These are phyloP conservation scores for Sceloporus undulatus DNA, from an alignment of 2,113 vertebrate genomes.

Conservation along the genomic window DNA sequence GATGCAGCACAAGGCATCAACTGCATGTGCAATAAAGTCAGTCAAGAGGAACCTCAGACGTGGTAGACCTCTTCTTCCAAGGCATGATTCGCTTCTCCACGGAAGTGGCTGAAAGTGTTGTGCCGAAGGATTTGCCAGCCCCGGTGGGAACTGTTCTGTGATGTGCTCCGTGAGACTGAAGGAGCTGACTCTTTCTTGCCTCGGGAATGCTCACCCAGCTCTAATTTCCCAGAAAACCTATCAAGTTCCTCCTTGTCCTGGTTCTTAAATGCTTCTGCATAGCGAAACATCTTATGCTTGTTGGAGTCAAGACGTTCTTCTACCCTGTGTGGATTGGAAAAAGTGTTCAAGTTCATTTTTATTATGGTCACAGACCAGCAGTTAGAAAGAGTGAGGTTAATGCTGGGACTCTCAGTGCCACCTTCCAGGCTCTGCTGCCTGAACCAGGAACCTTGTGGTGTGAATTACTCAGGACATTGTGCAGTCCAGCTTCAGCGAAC, in stretches of 20 bases:
- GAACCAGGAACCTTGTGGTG: background rate
- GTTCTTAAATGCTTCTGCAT: conserved; percentile 82
- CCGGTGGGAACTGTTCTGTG: conserved; percentile 72
- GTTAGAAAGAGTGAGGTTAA: background rate
- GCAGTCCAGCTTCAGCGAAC: background rate
- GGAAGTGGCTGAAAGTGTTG: conserved; percentile 75
- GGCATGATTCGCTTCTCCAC: conserved; percentile 58
- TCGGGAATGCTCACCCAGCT: background rate
- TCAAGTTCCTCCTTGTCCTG: conserved; percentile 74
- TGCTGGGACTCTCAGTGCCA: background rate
- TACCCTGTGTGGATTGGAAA: conserved; percentile 77
- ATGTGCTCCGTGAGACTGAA: conserved; percentile 71
- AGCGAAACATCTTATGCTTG: conserved; percentile 83
- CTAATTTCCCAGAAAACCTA: conserved; percentile 66
- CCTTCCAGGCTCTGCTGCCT: background rate
- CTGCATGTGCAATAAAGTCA: background rate
- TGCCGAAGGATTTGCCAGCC: conserved; percentile 86
- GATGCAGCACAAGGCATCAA: background rate
- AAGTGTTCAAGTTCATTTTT: background rate
- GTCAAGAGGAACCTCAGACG: conserved; percentile 60
- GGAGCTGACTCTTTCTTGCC: conserved; percentile 51
- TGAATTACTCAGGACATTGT: background rate
- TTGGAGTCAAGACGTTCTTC: conserved; percentile 86
- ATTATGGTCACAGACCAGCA: too few species aligned
- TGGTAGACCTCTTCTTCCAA: conserved; percentile 76